Percentiles rank a stretch among this genome's conserved stretches.
Conservation (phyloP, 92 coral and sea anemone species). For the Isaurus tuberculatus region DNA sequence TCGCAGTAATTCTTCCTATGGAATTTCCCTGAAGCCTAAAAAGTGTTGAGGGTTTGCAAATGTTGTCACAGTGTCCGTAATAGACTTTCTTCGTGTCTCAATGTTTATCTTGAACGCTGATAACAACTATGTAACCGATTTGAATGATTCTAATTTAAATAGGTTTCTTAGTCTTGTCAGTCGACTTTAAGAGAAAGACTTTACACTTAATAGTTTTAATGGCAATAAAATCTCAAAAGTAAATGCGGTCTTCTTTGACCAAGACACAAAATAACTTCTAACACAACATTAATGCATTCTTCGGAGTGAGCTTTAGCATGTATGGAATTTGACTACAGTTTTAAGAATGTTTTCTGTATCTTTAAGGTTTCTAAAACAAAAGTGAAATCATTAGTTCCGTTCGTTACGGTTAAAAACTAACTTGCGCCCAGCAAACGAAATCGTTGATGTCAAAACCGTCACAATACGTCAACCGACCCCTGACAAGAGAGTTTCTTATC, state of each 20-base stretch:
- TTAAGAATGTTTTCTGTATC: background rate
- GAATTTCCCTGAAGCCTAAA: conserved; percentile 56
- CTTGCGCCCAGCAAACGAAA: conserved; percentile 16
- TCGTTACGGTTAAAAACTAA: background rate
- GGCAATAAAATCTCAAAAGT: conserved; percentile 29
- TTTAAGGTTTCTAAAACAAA: background rate
- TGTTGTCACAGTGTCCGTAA: conserved; percentile 16
- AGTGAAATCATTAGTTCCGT: background rate
- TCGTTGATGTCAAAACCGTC: conserved; percentile 34
- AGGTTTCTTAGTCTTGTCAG: conserved; percentile 34
- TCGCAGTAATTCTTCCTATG: conserved; percentile 55
- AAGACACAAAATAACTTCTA: conserved; percentile 36
- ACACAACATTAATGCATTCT: conserved; percentile 40
- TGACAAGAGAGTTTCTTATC: conserved; percentile 68
- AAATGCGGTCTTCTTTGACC: conserved; percentile 32
- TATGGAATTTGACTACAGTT: background rate
- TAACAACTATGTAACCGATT: conserved; percentile 42
- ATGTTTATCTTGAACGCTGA: conserved; percentile 44
- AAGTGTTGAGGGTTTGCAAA: conserved; percentile 47
- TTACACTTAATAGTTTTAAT: conserved; percentile 39
- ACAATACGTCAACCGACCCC: conserved; percentile 42
- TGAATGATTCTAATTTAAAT: conserved; percentile 19
- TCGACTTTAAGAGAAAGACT: conserved; percentile 20
- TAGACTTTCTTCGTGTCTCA: conserved; percentile 19
- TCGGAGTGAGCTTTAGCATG: conserved; percentile 9